Evolutionary conservation across 1,140 invertebrate genomes (phyloP).

Genomic region (Sinonovacula constricta): DNA sequence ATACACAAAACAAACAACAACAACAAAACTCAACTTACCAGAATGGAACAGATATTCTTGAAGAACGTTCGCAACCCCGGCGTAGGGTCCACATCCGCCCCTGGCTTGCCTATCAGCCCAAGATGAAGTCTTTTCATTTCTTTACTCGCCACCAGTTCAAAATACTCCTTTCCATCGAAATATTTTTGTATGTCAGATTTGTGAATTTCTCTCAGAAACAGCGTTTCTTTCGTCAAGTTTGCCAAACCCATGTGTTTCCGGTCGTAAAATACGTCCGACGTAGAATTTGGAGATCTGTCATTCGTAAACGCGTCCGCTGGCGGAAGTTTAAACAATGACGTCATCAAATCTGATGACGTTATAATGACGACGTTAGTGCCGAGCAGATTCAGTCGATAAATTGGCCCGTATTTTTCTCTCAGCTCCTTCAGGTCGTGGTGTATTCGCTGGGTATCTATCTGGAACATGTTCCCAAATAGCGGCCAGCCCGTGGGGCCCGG

Average conservation of each 20-base stretch:
- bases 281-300: constrained; percentile 34
- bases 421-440: constrained; percentile 24
- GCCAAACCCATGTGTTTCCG: constrained; percentile 42
- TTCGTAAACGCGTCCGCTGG: constrained; percentile 25
- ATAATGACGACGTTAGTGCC: constrained; percentile 17
- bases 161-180: constrained; percentile 19
- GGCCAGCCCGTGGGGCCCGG: constrained; percentile 31
- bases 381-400: constrained; percentile 23
- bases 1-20: background rate
- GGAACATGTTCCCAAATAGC: constrained; percentile 43
- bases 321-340: constrained; percentile 4
- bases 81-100: constrained; percentile 10
- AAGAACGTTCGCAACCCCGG: constrained; percentile 16
- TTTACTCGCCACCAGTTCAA: constrained; percentile 4
- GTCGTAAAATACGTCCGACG: constrained; percentile 34
- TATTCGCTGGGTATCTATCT: constrained; percentile 17
- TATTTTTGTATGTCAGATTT: constrained; percentile 7
- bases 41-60: constrained; percentile 28
- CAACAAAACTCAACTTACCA: constrained; percentile 31
- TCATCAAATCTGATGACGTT: constrained; percentile 3
- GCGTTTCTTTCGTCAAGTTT: constrained; percentile 12
- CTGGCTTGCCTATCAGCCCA: constrained; percentile 2
- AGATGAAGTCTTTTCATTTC: constrained; percentile 32
- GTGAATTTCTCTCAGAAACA: constrained; percentile 31
- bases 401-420: constrained; percentile 28